Evolutionary conservation across 1,140 invertebrate species (phyloP).

Genomic region (Pararge aegeria): DNA sequence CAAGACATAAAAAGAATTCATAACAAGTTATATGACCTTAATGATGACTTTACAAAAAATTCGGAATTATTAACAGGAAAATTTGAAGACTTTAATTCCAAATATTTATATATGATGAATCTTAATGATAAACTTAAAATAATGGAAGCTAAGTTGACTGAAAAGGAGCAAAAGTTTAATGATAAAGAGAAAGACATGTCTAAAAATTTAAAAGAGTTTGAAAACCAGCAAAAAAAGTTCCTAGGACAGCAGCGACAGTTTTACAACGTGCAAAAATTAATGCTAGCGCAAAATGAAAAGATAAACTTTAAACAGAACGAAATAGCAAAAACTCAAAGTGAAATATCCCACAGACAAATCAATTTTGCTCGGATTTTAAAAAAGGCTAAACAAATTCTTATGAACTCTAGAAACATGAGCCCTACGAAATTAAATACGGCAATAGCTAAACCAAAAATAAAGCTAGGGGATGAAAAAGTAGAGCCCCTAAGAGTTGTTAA

Average conservation of each 20-base stretch:
- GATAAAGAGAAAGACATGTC: conserved; percentile 49
- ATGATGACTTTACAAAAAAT: conserved; percentile 55
- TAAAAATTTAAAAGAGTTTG: conserved; percentile 57
- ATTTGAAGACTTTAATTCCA: conserved; percentile 54
- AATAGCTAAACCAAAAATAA: conserved; percentile 28
- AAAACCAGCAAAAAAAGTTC: conserved; percentile 66
- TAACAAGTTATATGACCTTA: conserved; percentile 39
- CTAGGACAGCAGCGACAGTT: conserved; percentile 62
- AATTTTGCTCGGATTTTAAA: conserved; percentile 61
- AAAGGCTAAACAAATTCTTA: conserved; percentile 53
- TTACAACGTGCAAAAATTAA: conserved; percentile 59
- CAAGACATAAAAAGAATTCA: conserved; percentile 60
- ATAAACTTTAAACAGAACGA: conserved; percentile 59
- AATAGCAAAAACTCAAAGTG: conserved; percentile 60
- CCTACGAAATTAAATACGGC: conserved; percentile 23
- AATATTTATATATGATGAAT: conserved; percentile 48
- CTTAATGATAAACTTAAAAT: conserved; percentile 45
- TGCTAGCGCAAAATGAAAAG: conserved; percentile 64
- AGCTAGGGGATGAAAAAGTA: conserved; percentile 15
- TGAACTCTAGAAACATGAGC: conserved; percentile 22
- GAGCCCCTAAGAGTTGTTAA: conserved; percentile 17
- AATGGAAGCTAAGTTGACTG: conserved; percentile 40
- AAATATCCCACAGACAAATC: conserved; percentile 61
- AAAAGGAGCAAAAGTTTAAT: conserved; percentile 43
- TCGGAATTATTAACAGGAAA: conserved; percentile 40